Evolutionary conservation across 2,113 vertebrate species (phyloP).

Genomic region (Halichoeres trimaculatus): DNA sequence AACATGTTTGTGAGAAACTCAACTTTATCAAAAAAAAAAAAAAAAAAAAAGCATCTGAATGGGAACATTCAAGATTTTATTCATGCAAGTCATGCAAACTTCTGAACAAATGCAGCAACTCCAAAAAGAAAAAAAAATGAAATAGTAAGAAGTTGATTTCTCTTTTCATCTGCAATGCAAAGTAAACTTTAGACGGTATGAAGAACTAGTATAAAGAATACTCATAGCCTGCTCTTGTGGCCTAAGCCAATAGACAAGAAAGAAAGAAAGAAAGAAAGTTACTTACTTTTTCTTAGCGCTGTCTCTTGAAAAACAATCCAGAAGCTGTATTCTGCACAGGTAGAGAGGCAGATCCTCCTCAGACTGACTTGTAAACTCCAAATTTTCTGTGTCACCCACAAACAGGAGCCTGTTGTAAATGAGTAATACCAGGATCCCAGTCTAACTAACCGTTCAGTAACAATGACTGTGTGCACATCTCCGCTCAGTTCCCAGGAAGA

Average conservation of each 20-base stretch:
- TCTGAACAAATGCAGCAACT: background rate
- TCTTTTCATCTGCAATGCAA: background rate
- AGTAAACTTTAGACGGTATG: too few relatives aligned
- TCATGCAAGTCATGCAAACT: background rate
- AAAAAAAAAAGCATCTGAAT: background rate
- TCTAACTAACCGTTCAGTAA: constrained; percentile 29
- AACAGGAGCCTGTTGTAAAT: background rate
- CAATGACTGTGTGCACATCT: constrained; percentile 22
- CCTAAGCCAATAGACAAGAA: background rate
- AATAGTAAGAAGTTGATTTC: background rate
- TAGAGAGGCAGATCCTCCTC: background rate
- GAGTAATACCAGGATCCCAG: constrained; percentile 13
- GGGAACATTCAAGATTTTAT: background rate
- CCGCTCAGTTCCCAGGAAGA: constrained; percentile 24
- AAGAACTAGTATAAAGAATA: background rate
- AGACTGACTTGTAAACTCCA: constrained; percentile 3
- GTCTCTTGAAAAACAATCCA: background rate
- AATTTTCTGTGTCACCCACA: constrained; percentile 3
- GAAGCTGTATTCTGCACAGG: background rate
- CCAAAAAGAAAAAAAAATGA: background rate
- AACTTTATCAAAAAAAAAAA: background rate
- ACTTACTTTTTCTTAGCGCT: constrained; percentile 45
- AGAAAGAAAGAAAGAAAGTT: background rate
- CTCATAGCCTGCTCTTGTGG: background rate
- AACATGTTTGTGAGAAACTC: background rate